These are phyloP conservation scores for Pipistrellus kuhlii DNA, from an alignment of 2,797 vertebrate genomes.

Conservation along the genomic window DNA sequence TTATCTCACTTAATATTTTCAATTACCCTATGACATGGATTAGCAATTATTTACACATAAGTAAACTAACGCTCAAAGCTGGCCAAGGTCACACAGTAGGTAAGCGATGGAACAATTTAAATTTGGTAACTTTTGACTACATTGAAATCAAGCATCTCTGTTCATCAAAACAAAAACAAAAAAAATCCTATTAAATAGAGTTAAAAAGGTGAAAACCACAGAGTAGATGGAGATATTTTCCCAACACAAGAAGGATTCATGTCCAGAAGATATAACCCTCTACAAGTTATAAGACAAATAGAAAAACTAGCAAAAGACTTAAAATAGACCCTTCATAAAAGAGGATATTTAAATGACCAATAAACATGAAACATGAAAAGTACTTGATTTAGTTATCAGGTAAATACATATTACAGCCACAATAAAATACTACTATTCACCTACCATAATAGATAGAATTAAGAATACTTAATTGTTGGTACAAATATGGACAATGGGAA, in stretches of 20 bases:
- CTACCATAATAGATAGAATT: slow-evolving; percentile 38
- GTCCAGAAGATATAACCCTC: neutral
- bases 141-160: slow-evolving; percentile 46
- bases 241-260: neutral
- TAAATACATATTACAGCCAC: slow-evolving; percentile 40
- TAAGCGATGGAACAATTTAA: slow-evolving; percentile 51
- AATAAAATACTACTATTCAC: slow-evolving; percentile 34
- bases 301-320: slow-evolving; percentile 36
- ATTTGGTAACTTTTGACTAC: slow-evolving; percentile 59
- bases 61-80: slow-evolving; percentile 65
- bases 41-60: slow-evolving; percentile 72
- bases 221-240: neutral
- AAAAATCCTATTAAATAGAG: slow-evolving; percentile 21
- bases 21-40: slow-evolving; percentile 69
- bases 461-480: slow-evolving; percentile 28
- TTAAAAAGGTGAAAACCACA: slow-evolving; percentile 46
- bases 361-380: slow-evolving; percentile 36
- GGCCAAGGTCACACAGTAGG: slow-evolving; percentile 63
- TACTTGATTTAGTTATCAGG: slow-evolving; percentile 29
- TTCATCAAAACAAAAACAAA: slow-evolving; percentile 48
- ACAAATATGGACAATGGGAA: slow-evolving; percentile 28
- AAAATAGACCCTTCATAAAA: slow-evolving; percentile 6
- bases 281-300: neutral
- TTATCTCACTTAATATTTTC: slow-evolving; percentile 78
- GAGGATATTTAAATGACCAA: slow-evolving; percentile 28